Evolutionary conservation across 2,888 invertebrate genomes (phyloP).

Genomic region (Neuroscelio doddi): DNA sequence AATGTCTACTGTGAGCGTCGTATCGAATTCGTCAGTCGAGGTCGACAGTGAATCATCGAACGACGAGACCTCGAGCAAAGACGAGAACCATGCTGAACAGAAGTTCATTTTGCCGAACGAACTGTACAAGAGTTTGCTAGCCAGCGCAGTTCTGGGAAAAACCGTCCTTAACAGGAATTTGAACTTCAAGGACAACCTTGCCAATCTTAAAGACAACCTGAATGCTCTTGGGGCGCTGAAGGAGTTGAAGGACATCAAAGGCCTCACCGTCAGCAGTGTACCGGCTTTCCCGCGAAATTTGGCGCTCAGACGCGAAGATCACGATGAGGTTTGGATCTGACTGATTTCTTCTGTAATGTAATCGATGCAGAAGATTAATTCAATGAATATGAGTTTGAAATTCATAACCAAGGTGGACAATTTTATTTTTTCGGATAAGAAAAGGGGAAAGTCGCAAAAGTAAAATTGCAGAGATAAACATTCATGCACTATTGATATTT

Average conservation of each 20-base stretch:
- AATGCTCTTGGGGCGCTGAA: conserved; percentile 67
- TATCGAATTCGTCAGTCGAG: conserved; percentile 70
- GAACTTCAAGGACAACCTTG: conserved; percentile 67
- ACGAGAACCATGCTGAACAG: conserved; percentile 57
- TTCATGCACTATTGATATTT: too few species aligned
- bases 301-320: conserved; percentile 66
- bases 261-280: conserved; percentile 68
- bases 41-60: conserved; percentile 70
- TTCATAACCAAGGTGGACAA: too few species aligned
- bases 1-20: conserved; percentile 70
- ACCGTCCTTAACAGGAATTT: conserved; percentile 67
- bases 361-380: too few species aligned
- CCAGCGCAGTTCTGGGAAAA: conserved; percentile 79
- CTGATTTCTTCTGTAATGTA: too few species aligned
- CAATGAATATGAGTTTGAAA: too few species aligned
- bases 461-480: too few species aligned
- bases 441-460: too few species aligned
- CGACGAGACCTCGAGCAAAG: conserved; percentile 64
- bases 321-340: conserved; percentile 70
- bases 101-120: conserved; percentile 82
- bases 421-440: too few species aligned
- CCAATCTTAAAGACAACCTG: conserved; percentile 66
- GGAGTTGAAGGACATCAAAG: conserved; percentile 69
- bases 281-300: conserved; percentile 71
- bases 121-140: conserved; percentile 85